phyloP scores from a whole-genome alignment of 2,888 invertebrate genomes.

The Pedicia rivosa region DNA sequence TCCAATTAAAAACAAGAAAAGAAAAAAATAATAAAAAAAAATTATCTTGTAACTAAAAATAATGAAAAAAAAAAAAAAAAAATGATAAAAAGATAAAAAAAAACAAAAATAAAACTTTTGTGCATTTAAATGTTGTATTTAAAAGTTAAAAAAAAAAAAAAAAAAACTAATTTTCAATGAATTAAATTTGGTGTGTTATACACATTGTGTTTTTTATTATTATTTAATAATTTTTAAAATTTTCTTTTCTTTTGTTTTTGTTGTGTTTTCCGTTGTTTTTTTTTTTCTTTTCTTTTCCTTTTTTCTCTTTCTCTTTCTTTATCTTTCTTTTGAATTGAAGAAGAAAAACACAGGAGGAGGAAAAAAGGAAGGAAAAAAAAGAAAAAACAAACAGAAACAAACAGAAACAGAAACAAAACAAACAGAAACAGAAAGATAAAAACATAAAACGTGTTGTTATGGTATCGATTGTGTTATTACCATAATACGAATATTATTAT shows the following conservation, averaged over 20 bases:
- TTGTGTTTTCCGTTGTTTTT: background rate
- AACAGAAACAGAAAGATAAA: background rate
- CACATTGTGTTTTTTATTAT: conserved; percentile 4
- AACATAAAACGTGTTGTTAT: no score
- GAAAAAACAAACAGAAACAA: background rate
- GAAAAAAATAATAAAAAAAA: background rate
- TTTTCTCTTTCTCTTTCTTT: background rate
- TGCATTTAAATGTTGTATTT: conserved; percentile 7
- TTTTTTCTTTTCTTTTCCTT: background rate
- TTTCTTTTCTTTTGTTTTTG: conserved; percentile 14
- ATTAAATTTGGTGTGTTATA: conserved; percentile 5
- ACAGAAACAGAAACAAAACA: no score
- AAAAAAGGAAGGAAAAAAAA: no score
- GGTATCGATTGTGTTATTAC: background rate
- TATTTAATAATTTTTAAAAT: conserved; percentile 1
- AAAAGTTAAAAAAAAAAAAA: conserved; percentile 4
- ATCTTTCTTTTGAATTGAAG: background rate
- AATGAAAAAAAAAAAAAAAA: conserved; percentile 2
- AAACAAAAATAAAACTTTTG: conserved; percentile 7
- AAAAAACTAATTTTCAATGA: conserved; percentile 3
- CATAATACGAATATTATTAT: conserved; percentile 4
- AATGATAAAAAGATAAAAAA: conserved; percentile 1
- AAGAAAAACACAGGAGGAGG: no score
- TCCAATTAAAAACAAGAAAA: conserved; percentile 1
- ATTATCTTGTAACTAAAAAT: background rate